phyloP scores from a whole-genome alignment of 1,140 invertebrate genomes.

The Scaptomyza montana region DNA sequence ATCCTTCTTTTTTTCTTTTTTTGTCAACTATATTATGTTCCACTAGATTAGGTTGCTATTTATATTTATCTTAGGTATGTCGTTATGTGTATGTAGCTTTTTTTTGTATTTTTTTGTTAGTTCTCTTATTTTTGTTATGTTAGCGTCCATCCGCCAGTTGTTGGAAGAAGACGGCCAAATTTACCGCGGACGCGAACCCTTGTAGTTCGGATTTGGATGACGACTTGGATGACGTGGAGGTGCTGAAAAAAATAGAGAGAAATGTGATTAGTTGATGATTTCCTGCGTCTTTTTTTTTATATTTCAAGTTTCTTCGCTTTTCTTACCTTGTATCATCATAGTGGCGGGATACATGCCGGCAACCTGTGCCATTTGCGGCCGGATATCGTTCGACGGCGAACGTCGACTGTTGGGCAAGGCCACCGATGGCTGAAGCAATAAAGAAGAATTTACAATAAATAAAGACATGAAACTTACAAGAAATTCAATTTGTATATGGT shows the following conservation, averaged over 20 bases:
- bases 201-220: constrained; percentile 83
- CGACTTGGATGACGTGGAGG: constrained; percentile 78
- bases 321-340: constrained; percentile 83
- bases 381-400: constrained; percentile 78
- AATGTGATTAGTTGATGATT: neutral
- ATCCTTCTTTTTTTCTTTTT: constrained; percentile 31
- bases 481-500: accelerated
- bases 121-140: constrained; percentile 17
- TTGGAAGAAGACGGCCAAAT: constrained; percentile 25
- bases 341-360: constrained; percentile 82
- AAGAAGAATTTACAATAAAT: neutral
- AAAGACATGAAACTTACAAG: too few relatives aligned
- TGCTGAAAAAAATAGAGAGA: constrained; percentile 35
- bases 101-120: constrained; percentile 19
- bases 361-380: constrained; percentile 81
- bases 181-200: constrained; percentile 80
- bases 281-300: neutral
- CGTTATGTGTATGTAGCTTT: constrained; percentile 80
- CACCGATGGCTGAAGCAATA: constrained; percentile 67
- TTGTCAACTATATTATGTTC: constrained; percentile 80
- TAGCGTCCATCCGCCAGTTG: constrained; percentile 29
- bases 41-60: constrained; percentile 82
- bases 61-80: constrained; percentile 82
- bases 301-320: neutral
- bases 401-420: constrained; percentile 83